Evolutionary conservation across 2,797 vertebrate species (phyloP).

Genomic region (Chromobotia macracanthus): DNA sequence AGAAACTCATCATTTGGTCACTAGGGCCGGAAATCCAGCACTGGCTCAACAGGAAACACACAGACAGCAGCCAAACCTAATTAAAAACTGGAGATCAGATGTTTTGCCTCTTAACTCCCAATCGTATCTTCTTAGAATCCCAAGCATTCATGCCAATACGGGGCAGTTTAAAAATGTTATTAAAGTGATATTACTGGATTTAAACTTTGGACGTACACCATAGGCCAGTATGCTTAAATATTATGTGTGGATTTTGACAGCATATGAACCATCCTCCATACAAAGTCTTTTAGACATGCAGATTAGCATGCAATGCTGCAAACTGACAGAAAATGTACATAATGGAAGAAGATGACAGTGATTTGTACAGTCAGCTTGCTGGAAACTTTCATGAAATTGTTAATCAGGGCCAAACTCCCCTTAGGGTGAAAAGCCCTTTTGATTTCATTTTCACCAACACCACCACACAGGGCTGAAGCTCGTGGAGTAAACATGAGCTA

Average conservation of each 20-base stretch:
- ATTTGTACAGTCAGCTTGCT: slow-evolving; percentile 25
- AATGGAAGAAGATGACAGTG: slow-evolving; percentile 39
- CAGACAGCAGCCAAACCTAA: slow-evolving; percentile 64
- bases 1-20: slow-evolving; percentile 57
- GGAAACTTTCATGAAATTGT: slow-evolving; percentile 20
- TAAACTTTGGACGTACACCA: slow-evolving; percentile 39
- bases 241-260: slow-evolving; percentile 29
- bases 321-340: slow-evolving; percentile 34
- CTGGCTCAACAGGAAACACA: slow-evolving; percentile 56
- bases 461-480: no score
- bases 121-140: slow-evolving; percentile 60
- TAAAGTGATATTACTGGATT: slow-evolving; percentile 58
- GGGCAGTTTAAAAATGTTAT: slow-evolving; percentile 61
- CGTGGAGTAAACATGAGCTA: no score
- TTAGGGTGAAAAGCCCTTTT: neutral
- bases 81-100: slow-evolving; percentile 72
- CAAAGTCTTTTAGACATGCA: neutral
- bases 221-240: slow-evolving; percentile 6
- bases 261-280: slow-evolving; percentile 22
- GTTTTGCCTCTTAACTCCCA: slow-evolving; percentile 66
- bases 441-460: neutral
- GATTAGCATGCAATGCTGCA: neutral
- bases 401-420: neutral
- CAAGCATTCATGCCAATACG: slow-evolving; percentile 62
- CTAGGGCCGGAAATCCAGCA: slow-evolving; percentile 50